Conservation (phyloP, 2,113 vertebrate species). For the Serinus canaria region DNA sequence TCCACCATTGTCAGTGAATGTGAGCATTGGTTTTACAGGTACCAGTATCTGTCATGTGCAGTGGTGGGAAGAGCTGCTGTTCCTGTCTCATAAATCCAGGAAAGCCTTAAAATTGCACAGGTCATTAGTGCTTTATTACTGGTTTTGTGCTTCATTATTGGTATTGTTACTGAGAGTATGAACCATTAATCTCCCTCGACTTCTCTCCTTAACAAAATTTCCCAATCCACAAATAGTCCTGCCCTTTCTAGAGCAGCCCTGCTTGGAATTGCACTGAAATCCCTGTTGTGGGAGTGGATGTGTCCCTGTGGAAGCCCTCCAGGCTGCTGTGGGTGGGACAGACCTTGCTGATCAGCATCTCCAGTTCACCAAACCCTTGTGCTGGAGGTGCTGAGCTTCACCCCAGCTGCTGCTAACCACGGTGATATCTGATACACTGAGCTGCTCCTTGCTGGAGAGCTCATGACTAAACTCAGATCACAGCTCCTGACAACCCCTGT, state of each 20-base stretch:
- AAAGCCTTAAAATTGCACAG: background rate
- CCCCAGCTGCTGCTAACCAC: accelerated
- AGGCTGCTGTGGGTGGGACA: background rate
- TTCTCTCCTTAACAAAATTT: background rate
- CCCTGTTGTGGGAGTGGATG: background rate
- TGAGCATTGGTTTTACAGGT: background rate
- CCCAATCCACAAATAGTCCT: background rate
- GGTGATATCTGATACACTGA: background rate
- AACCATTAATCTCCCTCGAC: background rate
- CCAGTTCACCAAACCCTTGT: accelerated
- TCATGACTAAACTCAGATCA: background rate
- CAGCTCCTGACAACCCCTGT: background rate
- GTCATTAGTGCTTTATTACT: background rate
- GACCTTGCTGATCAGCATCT: background rate
- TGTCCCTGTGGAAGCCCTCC: background rate
- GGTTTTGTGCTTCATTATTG: background rate
- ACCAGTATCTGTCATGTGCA: background rate
- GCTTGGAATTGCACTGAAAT: background rate
- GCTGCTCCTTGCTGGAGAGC: background rate
- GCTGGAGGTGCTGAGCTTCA: background rate
- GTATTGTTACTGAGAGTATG: background rate
- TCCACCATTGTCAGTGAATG: background rate
- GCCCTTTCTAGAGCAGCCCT: background rate
- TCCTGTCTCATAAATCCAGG: background rate
- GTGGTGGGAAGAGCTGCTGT: background rate